Evolutionary conservation across 2,888 invertebrate species (phyloP).

Genomic region (Tyria jacobaeae): DNA sequence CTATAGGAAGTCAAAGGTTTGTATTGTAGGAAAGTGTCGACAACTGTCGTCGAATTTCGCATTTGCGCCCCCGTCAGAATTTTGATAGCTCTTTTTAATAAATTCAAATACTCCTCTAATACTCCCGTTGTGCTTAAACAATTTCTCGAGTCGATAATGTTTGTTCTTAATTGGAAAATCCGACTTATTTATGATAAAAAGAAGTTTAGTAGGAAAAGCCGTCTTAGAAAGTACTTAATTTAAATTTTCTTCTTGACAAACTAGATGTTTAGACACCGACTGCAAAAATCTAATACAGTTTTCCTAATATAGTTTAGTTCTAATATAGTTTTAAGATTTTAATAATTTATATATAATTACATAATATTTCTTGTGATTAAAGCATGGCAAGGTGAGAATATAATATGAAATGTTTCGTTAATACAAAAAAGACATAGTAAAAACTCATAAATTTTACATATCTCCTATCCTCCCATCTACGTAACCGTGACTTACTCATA

Average conservation of each 20-base stretch:
- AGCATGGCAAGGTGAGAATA: no score
- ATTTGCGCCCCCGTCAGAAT: slow-evolving; percentile 50
- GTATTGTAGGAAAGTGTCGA: slow-evolving; percentile 53
- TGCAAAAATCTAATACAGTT: not conserved
- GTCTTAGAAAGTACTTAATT: slow-evolving; percentile 51
- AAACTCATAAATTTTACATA: no score
- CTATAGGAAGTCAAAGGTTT: slow-evolving; percentile 35
- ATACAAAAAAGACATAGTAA: no score
- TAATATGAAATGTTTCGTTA: no score
- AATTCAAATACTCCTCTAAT: slow-evolving; percentile 69
- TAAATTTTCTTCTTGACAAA: slow-evolving; percentile 28
- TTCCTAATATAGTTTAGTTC: not conserved
- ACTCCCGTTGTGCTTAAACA: slow-evolving; percentile 56
- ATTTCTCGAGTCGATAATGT: slow-evolving; percentile 63
- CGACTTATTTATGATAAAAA: slow-evolving; percentile 58
- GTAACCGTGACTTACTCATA: no score
- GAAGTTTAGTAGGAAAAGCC: slow-evolving; percentile 51
- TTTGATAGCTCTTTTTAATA: slow-evolving; percentile 60
- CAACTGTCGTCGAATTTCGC: slow-evolving; percentile 63
- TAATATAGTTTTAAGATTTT: no score
- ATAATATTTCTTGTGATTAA: no score
- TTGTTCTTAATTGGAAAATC: slow-evolving; percentile 69
- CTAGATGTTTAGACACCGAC: not conserved
- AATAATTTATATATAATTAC: no score
- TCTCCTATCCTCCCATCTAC: no score